Evolutionary conservation across 2,888 invertebrate species (phyloP), one percentile per base, ranked within the genome.

Genomic region (Octodonta nipae): DNA sequence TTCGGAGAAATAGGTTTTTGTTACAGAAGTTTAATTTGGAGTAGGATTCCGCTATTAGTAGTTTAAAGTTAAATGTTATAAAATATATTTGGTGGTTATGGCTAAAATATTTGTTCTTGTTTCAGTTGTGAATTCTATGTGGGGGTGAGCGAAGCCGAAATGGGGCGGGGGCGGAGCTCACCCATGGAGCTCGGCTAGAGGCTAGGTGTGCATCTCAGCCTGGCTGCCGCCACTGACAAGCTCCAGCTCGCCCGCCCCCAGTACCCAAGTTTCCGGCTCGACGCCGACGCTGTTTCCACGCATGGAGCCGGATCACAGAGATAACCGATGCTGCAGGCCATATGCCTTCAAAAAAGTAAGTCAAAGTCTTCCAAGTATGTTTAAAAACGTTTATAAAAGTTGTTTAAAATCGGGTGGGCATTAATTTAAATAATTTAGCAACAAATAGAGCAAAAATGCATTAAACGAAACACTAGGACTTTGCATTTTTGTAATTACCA

Each of bases 141-240:
- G 68, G 68, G 71, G 71, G 70, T 72, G 71, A 78, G 75, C 75
- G 75, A 72, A 72, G 70, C 76, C 78, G 70, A 74, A 75, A 80
- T 80, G 79, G 79, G 79, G 78, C 78, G 78, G 76, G 77, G 61
- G 79, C 75, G 73, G 55, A 60, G 61, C 61, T 55, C 55, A 51
- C 79, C 79, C 75, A 80, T 79, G 80, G 80, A 80, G 78, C 76
- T 79, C 76, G 80, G 81, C 73, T 80, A 79, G 76, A 75, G 73
- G 75, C 73, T 73, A 68, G 75, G 75, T 77, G 73, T 73, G 71
- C 65, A 64, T 58, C 67, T 71, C 60, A 63, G 44, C 68, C 69
- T 33, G 36, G 34, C 39, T 30, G 14, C 28, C 24, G 28, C 68
- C 71, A 47, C 46, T 47, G 47, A 40, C 41, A 44, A 47, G 50